Conservation (phyloP, 2,113 vertebrate genomes). For the Ciconia boyciana region DNA sequence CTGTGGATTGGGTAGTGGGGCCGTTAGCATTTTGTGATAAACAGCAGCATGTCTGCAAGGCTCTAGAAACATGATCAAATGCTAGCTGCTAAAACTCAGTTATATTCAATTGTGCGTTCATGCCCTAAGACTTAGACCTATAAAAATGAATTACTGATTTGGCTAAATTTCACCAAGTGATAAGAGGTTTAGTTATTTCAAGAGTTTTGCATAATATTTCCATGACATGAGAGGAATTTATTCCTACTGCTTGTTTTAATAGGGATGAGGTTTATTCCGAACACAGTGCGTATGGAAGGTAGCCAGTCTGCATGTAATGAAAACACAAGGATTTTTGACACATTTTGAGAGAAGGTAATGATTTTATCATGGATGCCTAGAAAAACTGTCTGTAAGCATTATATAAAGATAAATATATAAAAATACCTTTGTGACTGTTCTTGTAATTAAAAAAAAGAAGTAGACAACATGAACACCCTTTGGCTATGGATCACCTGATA, state of each 20-base stretch:
- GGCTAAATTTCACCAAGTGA: neutral
- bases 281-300: neutral
- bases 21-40: neutral
- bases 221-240: neutral
- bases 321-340: neutral
- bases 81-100: neutral
- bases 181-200: neutral
- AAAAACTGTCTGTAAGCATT: neutral
- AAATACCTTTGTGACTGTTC: neutral
- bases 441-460: neutral
- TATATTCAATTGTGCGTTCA: neutral
- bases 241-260: neutral
- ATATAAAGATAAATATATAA: neutral
- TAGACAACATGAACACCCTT: rapidly evolving
- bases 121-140: neutral
- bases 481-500: neutral
- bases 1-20: neutral
- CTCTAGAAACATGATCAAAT: neutral
- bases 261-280: neutral
- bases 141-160: neutral
- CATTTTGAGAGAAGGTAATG: neutral
- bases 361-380: neutral
- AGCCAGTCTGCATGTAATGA: neutral
- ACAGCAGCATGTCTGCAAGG: neutral
- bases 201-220: neutral